Evolutionary conservation across 2,113 vertebrate species (phyloP).

Genomic region (Ailuropoda melanoleuca): DNA sequence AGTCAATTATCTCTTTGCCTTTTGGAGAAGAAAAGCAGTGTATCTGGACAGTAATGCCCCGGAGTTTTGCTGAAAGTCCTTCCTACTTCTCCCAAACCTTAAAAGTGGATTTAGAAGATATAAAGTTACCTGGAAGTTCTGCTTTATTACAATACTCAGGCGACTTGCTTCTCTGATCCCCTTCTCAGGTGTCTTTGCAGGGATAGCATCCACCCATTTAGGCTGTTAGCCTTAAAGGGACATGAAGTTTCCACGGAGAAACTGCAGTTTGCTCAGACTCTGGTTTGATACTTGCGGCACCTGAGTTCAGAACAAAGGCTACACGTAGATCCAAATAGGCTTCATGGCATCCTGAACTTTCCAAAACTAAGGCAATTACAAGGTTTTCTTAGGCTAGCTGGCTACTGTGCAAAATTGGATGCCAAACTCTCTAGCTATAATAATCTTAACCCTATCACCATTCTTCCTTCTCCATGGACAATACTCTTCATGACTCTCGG

Average conservation of each 20-base stretch:
- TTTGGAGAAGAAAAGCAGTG: not conserved
- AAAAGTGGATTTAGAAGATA: not conserved
- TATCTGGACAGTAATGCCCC: not conserved
- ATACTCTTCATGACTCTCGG: not conserved
- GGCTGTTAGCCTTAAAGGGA: not conserved
- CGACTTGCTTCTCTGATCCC: not conserved
- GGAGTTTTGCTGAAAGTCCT: not conserved
- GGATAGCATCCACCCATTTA: not conserved
- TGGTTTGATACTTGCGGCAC: not conserved
- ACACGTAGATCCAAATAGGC: not conserved
- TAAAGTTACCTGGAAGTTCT: not conserved
- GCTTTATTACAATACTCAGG: not conserved
- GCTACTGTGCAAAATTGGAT: not conserved
- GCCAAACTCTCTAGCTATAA: not conserved
- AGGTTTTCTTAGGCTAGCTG: not conserved
- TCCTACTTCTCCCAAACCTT: not conserved
- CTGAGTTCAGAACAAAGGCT: not conserved
- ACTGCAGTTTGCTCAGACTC: not conserved
- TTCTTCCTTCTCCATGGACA: not conserved
- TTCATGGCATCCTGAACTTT: not conserved
- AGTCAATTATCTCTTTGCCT: not conserved
- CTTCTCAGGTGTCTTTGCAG: not conserved
- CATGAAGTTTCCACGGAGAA: not conserved
- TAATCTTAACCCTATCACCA: not conserved
- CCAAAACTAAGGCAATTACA: not conserved